These are phyloP conservation scores for Suricata suricatta DNA, from an alignment of 2,113 vertebrate species.

Conservation along the genomic window DNA sequence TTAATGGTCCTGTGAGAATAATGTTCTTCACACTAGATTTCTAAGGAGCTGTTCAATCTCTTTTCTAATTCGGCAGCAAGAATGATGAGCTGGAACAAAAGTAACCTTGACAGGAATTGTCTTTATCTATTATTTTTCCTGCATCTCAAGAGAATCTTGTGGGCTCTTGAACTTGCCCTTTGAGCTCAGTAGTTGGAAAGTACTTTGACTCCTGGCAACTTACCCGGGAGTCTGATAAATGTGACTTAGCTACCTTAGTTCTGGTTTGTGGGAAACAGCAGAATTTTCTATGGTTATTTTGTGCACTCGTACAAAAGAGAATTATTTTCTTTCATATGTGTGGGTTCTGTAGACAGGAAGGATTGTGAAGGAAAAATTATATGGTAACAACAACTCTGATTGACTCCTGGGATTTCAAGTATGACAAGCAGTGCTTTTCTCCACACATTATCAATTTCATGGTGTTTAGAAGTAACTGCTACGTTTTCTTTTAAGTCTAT, in stretches of 20 bases:
- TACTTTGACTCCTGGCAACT: constrained; percentile 57
- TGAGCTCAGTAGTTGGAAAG: constrained; percentile 66
- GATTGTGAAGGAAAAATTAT: constrained; percentile 60
- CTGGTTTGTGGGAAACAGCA: constrained; percentile 66
- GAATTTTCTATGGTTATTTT: constrained; percentile 68
- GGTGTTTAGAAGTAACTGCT: constrained; percentile 56
- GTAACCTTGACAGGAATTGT: constrained; percentile 58
- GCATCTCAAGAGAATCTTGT: constrained; percentile 32
- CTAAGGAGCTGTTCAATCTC: constrained; percentile 33
- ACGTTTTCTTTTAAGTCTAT: constrained; percentile 55
- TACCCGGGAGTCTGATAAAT: constrained; percentile 65
- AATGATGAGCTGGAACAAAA: constrained; percentile 54
- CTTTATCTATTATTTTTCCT: constrained; percentile 44
- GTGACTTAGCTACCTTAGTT: constrained; percentile 68
- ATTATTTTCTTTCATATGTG: constrained; percentile 50
- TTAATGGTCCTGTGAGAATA: constrained; percentile 47
- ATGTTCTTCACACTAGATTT: constrained; percentile 41
- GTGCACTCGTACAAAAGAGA: constrained; percentile 36
- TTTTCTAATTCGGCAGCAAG: constrained; percentile 5
- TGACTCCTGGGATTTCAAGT: constrained; percentile 45
- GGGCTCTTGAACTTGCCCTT: constrained; percentile 59
- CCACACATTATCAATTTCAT: constrained; percentile 44
- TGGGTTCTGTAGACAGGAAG: constrained; percentile 28
- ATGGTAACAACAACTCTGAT: constrained; percentile 54
- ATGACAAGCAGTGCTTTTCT: constrained; percentile 4